phyloP scores from a whole-genome alignment of 2,888 invertebrate genomes.

The Ethmia dodecea region DNA sequence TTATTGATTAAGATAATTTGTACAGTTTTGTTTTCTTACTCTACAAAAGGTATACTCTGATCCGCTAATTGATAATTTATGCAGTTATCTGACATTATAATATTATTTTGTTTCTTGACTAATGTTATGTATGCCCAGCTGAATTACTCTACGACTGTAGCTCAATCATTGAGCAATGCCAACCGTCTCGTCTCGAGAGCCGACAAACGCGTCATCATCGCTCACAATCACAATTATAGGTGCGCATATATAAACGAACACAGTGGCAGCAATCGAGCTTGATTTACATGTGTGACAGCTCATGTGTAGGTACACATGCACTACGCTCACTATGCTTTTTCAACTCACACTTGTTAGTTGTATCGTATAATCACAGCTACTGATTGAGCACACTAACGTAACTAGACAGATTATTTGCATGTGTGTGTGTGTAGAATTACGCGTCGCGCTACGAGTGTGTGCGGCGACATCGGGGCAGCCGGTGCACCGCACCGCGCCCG shows the following conservation, averaged over 20 bases:
- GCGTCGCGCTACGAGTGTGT: conserved; percentile 46
- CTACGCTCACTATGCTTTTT: conserved; percentile 43
- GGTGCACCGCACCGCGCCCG: conserved; percentile 61
- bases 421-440: conserved; percentile 47
- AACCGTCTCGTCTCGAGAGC: conserved; percentile 73
- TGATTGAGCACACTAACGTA: conserved; percentile 62
- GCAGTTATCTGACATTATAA: too few relatives aligned
- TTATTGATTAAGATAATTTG: too few relatives aligned
- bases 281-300: conserved; percentile 49
- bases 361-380: conserved; percentile 38
- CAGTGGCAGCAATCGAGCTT: conserved; percentile 57
- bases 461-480: conserved; percentile 73
- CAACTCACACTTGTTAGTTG: conserved; percentile 44
- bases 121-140: too few relatives aligned
- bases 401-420: conserved; percentile 60
- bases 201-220: conserved; percentile 76
- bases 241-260: conserved; percentile 64
- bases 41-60: too few relatives aligned
- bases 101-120: too few relatives aligned
- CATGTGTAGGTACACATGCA: conserved; percentile 45
- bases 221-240: conserved; percentile 71
- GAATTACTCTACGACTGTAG: conserved; percentile 63
- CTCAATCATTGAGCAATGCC: conserved; percentile 76
- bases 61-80: too few relatives aligned
- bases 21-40: too few relatives aligned